Percentiles rank a stretch among this genome's conserved stretches.
Conservation (phyloP, 1,140 invertebrate species). For the Mactra quadrangularis region DNA sequence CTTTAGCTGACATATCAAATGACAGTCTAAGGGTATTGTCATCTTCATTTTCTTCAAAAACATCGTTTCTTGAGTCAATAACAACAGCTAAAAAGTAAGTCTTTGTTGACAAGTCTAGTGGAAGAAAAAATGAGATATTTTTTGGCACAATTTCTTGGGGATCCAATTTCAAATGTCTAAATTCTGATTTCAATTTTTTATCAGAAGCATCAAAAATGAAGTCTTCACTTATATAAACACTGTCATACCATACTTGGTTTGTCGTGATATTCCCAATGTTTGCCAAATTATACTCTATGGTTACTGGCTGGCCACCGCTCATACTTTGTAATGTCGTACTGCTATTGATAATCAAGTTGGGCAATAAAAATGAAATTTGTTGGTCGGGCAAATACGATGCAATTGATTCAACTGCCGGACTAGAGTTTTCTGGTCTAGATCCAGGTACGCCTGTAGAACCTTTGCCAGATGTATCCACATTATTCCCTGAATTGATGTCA, state of each 20-base stretch:
- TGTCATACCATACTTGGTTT: conserved; percentile 4
- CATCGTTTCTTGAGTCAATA: conserved; percentile 24
- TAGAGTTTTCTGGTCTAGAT: background rate
- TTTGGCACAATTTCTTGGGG: background rate
- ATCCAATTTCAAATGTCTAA: background rate
- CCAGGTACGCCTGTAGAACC: no score
- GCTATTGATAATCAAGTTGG: background rate
- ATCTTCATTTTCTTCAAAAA: conserved; percentile 44
- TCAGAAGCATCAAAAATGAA: conserved; percentile 13
- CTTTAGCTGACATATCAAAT: background rate
- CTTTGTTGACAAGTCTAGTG: conserved; percentile 13
- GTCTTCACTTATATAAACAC: conserved; percentile 26
- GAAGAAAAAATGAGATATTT: conserved; percentile 10
- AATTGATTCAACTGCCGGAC: background rate
- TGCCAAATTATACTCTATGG: background rate
- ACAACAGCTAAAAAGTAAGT: conserved; percentile 25
- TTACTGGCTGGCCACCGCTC: conserved; percentile 18
- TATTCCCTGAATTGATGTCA: background rate
- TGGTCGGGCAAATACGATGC: background rate
- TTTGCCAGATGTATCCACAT: background rate
- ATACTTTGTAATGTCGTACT: background rate
- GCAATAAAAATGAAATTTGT: conserved; percentile 10
- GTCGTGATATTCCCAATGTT: background rate
- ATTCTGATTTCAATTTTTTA: background rate
- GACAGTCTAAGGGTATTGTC: conserved; percentile 10